Conservation (phyloP, 2,888 invertebrate species). For the Callosobruchus maculatus region DNA sequence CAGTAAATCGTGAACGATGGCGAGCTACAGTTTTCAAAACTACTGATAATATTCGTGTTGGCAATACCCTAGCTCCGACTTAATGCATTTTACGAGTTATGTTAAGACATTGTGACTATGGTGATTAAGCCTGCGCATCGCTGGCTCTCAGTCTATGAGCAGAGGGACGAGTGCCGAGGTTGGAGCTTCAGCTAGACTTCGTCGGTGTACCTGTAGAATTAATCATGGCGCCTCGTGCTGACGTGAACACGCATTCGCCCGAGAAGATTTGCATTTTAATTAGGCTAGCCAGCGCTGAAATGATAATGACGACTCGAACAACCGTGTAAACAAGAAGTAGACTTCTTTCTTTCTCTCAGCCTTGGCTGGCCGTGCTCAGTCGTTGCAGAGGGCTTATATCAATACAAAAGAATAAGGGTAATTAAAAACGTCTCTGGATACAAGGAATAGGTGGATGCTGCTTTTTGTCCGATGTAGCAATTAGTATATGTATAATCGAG, state of each 20-base stretch:
- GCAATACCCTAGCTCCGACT: no score
- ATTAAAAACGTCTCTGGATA: slow-evolving; percentile 2
- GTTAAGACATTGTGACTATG: no score
- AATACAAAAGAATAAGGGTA: slow-evolving; percentile 5
- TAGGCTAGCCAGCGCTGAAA: slow-evolving; percentile 59
- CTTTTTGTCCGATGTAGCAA: not conserved
- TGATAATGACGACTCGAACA: slow-evolving; percentile 57
- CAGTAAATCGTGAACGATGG: no score
- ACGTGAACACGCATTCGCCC: slow-evolving; percentile 52
- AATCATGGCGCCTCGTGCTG: slow-evolving; percentile 50
- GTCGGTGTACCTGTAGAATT: slow-evolving; percentile 49
- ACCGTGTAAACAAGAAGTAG: slow-evolving; percentile 47
- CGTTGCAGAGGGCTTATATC: not conserved
- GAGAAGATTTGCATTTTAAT: slow-evolving; percentile 55
- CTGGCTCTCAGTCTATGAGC: no score
- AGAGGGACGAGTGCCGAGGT: not conserved
- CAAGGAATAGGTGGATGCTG: not conserved
- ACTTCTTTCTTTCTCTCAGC: slow-evolving; percentile 19
- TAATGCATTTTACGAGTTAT: no score
- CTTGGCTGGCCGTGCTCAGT: slow-evolving; percentile 3
- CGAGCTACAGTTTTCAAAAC: no score
- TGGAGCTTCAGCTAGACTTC: not conserved
- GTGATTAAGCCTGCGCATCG: no score
- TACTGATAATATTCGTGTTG: no score
- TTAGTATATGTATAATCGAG: not conserved